Evolutionary conservation across 1,140 invertebrate species (phyloP), one percentile per base, ranked within the genome.

Genomic region (Achatina immaculata): DNA sequence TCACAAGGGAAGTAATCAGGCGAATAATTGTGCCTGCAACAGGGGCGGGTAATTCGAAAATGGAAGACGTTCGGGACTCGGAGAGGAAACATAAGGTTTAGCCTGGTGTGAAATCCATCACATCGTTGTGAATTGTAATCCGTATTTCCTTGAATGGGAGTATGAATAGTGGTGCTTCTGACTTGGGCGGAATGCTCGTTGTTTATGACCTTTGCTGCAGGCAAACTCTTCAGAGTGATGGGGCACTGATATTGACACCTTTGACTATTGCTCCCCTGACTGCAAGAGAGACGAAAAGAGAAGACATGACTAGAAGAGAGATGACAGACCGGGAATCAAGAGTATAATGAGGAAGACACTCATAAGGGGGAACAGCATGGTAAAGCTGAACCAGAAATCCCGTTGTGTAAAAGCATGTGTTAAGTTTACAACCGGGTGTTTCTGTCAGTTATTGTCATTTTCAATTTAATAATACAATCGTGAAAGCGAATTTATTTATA

Each of bases 1-100:
- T 31, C n/a, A 62, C 58, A 62, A 62, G 58, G 58, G 58, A 62
- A 62, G 58, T 62, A 62, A 62, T 62, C 58, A 62, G 58, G 58
- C 58, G 58, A 62, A 28, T 62, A 62, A 62, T 62, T 62, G 58
- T 28, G 58, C 28, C 28, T 62, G 58, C 58, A 62, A 62, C 58
- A 62, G 58, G 58, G 58, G 58, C 58, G 58, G 58, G 31, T 62
- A 62, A 62, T 34, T 1, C 58, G n/a, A 62, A 62, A 62, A 62
- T 62, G 28, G 58, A 62, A 34, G 58, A 19, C 68, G 36, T 40
- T 71, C 7, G 6, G 68, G 40, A 7, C 1, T 71, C 16, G 2
- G 21, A 40, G 38, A 71, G 38, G 4, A 21, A 45, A 71, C 38
- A 71, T 45, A 42, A 71, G 42, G 42, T 45, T 24, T n/a, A 71